Conservation (phyloP, 2,888 invertebrate genomes). For the Smittia sp. region DNA sequence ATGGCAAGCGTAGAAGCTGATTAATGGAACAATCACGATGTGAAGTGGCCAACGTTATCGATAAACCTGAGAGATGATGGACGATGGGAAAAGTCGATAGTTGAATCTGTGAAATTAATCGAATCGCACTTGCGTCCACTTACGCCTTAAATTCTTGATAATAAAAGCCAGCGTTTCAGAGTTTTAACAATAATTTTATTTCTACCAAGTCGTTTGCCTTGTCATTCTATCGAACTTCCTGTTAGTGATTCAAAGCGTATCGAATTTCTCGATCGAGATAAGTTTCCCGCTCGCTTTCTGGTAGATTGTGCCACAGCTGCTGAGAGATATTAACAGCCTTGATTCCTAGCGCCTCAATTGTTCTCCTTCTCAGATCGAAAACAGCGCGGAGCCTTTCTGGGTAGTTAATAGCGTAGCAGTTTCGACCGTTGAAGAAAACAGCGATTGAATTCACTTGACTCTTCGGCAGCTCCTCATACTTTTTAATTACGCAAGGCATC, state of each 20-base stretch:
- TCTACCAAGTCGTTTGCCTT: too few species aligned
- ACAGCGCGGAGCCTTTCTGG: conserved; percentile 15
- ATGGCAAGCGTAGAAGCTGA: too few species aligned
- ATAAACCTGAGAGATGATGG: too few species aligned
- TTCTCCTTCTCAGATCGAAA: background rate
- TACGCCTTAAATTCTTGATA: too few species aligned
- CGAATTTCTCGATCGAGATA: conserved; percentile 32
- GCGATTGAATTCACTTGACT: conserved; percentile 21
- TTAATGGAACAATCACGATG: too few species aligned
- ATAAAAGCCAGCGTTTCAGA: too few species aligned
- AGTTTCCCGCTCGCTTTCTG: background rate
- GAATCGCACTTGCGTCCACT: too few species aligned
- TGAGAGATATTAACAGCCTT: background rate
- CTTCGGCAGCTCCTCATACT: conserved; percentile 22
- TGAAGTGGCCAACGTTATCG: too few species aligned
- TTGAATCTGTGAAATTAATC: too few species aligned
- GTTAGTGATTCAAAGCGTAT: background rate
- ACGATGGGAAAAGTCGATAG: too few species aligned
- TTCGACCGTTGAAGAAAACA: background rate
- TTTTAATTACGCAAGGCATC: background rate
- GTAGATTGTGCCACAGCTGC: background rate
- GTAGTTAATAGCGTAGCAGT: background rate
- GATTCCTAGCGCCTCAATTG: conserved; percentile 1
- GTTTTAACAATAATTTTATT: too few species aligned
- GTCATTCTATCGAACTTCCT: background rate